Percentiles rank a stretch among this genome's conserved stretches.
phyloP scores from a whole-genome alignment of 2,888 invertebrate species.

The Cheilosia variabilis region DNA sequence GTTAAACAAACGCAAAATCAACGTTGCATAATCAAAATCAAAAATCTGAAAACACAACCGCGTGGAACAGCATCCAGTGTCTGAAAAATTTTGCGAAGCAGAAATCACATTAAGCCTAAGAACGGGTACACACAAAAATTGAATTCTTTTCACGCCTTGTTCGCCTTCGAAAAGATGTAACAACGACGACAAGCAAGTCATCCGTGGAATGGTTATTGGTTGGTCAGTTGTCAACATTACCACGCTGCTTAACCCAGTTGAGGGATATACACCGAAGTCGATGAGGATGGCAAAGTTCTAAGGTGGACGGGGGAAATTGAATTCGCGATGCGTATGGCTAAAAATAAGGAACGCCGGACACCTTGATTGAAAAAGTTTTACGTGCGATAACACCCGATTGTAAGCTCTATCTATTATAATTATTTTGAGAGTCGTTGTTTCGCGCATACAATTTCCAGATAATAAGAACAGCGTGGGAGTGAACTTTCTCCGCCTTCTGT shows the following conservation, averaged over 20 bases:
- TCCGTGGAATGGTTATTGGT: slow-evolving; percentile 47
- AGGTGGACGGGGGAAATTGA: background rate
- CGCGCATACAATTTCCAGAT: slow-evolving; percentile 8
- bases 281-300: background rate
- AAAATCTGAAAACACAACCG: background rate
- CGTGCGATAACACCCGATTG: slow-evolving; percentile 49
- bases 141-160: slow-evolving; percentile 17
- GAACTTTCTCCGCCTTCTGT: slow-evolving; percentile 17
- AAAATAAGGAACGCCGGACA: slow-evolving; percentile 13
- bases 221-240: slow-evolving; percentile 16
- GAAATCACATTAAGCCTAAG: slow-evolving; percentile 27
- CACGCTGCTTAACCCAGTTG: background rate
- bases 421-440: slow-evolving; percentile 41
- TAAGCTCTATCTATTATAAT: slow-evolving; percentile 14
- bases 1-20: slow-evolving; percentile 36
- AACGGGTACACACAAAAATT: slow-evolving; percentile 1
- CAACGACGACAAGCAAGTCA: slow-evolving; percentile 13
- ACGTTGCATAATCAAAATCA: slow-evolving; percentile 5
- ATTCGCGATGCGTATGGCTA: background rate
- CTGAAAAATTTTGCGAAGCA: slow-evolving; percentile 24
- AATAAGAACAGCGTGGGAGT: slow-evolving; percentile 19
- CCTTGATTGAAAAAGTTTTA: slow-evolving; percentile 69
- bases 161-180: background rate
- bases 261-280: background rate
- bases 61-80: background rate